Evolutionary conservation across 1,140 invertebrate species (phyloP), one percentile per base, ranked within the genome.

Genomic region (Lordiphosa clarofinis): DNA sequence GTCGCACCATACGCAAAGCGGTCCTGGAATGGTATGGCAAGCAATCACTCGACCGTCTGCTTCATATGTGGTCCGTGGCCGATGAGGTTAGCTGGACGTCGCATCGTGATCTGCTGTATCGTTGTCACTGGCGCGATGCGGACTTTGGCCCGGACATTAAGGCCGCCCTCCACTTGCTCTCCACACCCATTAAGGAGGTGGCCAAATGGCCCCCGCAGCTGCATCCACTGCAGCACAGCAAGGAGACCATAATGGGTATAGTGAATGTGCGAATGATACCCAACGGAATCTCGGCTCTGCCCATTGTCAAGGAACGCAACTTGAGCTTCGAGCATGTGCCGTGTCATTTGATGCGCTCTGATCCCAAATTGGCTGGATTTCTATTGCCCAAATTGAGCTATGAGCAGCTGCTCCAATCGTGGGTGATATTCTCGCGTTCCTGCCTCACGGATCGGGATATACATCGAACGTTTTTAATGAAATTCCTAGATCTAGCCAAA

Each of bases 1-100:
- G 46, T 38, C 86, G 65, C 36, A 88, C 87, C 0, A 46, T 64
- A 4, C 72, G 75, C 4, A 88, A 87, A 44, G 87, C 87, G 4
- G 43, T 88, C 0, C 38, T 72, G 0, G 50, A 62, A 0, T 88
- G 87, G 87, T 88, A 88, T 37, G 46, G 63, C 11, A 33, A 50
- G 4, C 73, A 74, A 9, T 36, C 87, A 1, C 9, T 82, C 1
- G 72, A 66, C 1, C 39, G 37, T 0, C 28, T 88, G 36, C 46
- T 76, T 4, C 52, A 73, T 13, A 48, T 86, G 70, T 88, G 78
- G 82, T 53, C 68, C 0, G 8, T 47, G 11, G 28, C 7, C 7
- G 39, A 46, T 21, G 73, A 71, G 15, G 38, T 33, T 10, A 46
- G 15, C 12, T 40, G 50, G 56, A 10, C 49, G 9, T 38, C 13